Base-by-base conservation (phyloP, 2,113 vertebrate species). In the Bagarius yarrelli region DNA sequence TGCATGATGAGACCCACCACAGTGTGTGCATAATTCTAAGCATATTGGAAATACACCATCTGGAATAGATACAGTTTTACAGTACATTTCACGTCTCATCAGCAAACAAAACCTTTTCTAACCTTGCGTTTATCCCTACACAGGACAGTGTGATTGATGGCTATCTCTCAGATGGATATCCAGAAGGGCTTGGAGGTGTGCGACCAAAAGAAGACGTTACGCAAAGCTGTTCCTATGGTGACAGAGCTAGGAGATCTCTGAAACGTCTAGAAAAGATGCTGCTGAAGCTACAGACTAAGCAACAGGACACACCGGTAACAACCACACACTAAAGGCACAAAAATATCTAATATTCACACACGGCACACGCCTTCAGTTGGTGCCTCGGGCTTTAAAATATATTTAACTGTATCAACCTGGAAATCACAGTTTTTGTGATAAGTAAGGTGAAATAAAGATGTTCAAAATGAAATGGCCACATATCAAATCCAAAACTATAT, bases 81-180 rank as follows among this genome's bases (percentile, higher is more conserved):
- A n/a, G n/a, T n/a, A n/a, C n/a, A n/a, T n/a, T 30, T 73, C 44
- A 0, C 23, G 4, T 66, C 27, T 53, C 30, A 32, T 47, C 53
- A 14, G 23, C 2, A 55, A 53, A 69, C 30, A 15, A 60, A 19
- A 63, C 60, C n/a, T 64, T 5, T 59, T 59, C 44, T 27, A 5
- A 19, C 75, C 44, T 13, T 69, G 64, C 61, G 4, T 78, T 81
- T 30, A 25, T 76, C 50, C 70, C 18, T 25, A 3, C 83, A 71
- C 56, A 94, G 93, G 92, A 92, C 84, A 94, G 91, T 21, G 90
- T 93, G 83, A 76, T 91, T 57, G 90, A 92, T 70, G 81, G 85
- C 78, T 87, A 89, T 71, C 78, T 86, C 64, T 73, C 70, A n/a
- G 88, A 86, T 21, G 76, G 16, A 16, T 34, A 36, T n/a, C 78